Evolutionary conservation across 2,888 invertebrate genomes (phyloP), one percentile per base, ranked within the genome.

Genomic region (Hydroisotoma schaefferi): DNA sequence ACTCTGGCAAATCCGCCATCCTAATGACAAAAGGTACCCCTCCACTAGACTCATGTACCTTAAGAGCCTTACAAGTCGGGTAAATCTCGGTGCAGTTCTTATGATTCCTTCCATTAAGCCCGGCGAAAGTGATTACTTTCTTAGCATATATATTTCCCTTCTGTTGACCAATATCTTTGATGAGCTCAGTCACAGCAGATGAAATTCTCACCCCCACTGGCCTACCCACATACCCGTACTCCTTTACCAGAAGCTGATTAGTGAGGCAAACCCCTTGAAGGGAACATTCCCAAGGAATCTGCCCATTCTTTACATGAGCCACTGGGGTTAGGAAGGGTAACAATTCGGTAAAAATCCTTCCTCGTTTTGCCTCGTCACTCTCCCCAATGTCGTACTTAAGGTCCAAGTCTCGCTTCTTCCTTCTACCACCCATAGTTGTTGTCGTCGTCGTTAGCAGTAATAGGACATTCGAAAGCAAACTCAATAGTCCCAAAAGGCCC

Each of bases 241-340:
- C 67, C 22, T 56, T 49, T 22, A 67, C 63, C 12, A 67, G 46
- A 1, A 67, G 48, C 29, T 46, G 38, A 49, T 67, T 67, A 0
- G 65, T 46, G 43, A 62, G 53, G 28, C 67, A 67, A 22, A 67
- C 59, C 10, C 64, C 67, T 12, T 46, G 55, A 51, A 62, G 61
- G 5, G 65, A 65, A 29, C 67, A 67, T 5, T 65, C 62, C 26
- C 57, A 12, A 2, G 67, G 67, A 10, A 67, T 52, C 10, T 54
- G 26, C 12, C 65, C 65, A 43, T 61, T 58, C 18, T 52, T 51
- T 12, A 63, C 67, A 28, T 67, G 67, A n/a, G 67, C 67, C 10
- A 67, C 58, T 27, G 64, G 59, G 1, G 61, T 63, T 8, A 67
- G 44, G n/a, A 55, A 58, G 20, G 67, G 67, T 2, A 67, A 33